Conservation (phyloP, 2,113 vertebrate genomes). For the Thamnophis sirtalis region DNA sequence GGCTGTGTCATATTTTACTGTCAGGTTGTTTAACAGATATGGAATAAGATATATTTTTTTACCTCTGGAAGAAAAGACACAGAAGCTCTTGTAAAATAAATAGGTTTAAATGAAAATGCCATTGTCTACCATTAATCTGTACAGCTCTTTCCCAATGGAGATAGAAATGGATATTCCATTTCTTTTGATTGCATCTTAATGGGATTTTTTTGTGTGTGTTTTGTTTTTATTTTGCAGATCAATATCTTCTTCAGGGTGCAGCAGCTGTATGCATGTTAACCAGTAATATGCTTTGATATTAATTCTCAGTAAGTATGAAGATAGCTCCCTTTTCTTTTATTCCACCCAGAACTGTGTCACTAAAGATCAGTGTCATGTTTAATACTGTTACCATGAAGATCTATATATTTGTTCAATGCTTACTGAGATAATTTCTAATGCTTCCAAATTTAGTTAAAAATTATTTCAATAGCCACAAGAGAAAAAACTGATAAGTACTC, state of each 20-base stretch:
- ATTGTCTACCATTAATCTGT: conserved; percentile 76
- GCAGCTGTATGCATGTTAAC: conserved; percentile 18
- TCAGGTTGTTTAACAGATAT: conserved; percentile 27
- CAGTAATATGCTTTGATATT: conserved; percentile 27
- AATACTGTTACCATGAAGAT: conserved; percentile 13
- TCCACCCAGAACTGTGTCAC: conserved; percentile 36
- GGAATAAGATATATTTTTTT: conserved; percentile 41
- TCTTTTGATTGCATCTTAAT: conserved; percentile 72
- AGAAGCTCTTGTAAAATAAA: conserved; percentile 73
- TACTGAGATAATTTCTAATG: conserved; percentile 23
- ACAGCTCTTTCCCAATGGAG: conserved; percentile 67
- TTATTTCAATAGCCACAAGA: neutral
- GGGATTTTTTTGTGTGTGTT: conserved; percentile 17
- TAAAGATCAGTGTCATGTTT: conserved; percentile 21
- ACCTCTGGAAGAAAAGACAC: conserved; percentile 44
- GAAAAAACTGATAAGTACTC: neutral
- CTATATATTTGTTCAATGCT: neutral
- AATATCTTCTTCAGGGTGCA: conserved; percentile 27
- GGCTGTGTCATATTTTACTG: neutral
- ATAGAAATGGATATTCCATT: conserved; percentile 73
- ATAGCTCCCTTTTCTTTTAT: neutral
- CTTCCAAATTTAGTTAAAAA: conserved; percentile 15
- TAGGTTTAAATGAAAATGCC: conserved; percentile 78
- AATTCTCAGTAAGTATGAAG: conserved; percentile 30
- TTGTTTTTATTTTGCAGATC: conserved; percentile 33